These are phyloP conservation scores for Australoheros facetus DNA, from an alignment of 2,797 vertebrate species.

Conservation along the genomic window DNA sequence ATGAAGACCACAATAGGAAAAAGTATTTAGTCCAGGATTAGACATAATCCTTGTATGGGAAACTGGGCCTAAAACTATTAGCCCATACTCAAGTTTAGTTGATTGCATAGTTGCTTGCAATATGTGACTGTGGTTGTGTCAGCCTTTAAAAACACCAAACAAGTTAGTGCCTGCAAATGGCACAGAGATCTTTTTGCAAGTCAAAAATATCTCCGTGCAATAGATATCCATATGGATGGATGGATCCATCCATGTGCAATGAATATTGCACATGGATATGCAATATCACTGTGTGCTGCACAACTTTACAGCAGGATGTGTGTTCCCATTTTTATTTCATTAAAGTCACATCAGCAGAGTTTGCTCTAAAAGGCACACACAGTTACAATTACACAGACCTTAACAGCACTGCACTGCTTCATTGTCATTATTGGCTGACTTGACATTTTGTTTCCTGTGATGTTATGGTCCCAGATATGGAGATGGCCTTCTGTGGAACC, in stretches of 20 bases:
- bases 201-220: not conserved
- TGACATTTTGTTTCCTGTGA: slow-evolving; percentile 43
- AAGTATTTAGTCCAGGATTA: no score
- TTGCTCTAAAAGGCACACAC: not conserved
- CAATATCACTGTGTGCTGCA: not conserved
- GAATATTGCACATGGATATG: no score
- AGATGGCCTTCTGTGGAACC: slow-evolving; percentile 79
- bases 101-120: not conserved
- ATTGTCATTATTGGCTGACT: slow-evolving; percentile 65
- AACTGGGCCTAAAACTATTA: not conserved
- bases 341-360: not conserved
- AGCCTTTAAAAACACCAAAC: not conserved
- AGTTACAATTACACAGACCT: slow-evolving; percentile 61
- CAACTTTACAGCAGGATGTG: not conserved
- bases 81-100: not conserved
- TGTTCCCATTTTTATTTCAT: not conserved
- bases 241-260: no score
- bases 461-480: slow-evolving; percentile 75
- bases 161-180: not conserved
- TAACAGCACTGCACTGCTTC: slow-evolving; percentile 79
- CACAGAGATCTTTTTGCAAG: not conserved
- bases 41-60: no score
- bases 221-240: not conserved
- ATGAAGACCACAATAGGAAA: no score
- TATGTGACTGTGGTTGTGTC: not conserved